Evolutionary conservation across 2,888 invertebrate species (phyloP).

Genomic region (Bibio marci): DNA sequence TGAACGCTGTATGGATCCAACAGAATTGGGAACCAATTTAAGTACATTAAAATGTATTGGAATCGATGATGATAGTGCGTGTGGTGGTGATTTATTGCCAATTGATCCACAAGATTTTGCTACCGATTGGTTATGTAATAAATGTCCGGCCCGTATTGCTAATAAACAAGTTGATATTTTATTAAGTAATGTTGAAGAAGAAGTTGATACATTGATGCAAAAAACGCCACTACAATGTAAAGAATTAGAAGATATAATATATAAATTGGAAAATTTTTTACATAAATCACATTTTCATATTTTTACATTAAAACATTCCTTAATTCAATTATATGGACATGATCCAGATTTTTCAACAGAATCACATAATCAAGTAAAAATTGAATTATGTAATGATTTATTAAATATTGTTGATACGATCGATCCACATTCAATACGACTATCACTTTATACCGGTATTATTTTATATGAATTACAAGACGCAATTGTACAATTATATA

Average conservation of each 20-base stretch:
- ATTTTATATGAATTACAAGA: conserved; percentile 53
- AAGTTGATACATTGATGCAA: conserved; percentile 46
- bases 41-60: conserved; percentile 27
- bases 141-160: conserved; percentile 46
- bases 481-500: conserved; percentile 34
- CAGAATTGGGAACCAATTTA: conserved; percentile 47
- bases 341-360: conserved; percentile 38
- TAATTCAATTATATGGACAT: conserved; percentile 63
- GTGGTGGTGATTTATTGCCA: conserved; percentile 53
- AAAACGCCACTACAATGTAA: conserved; percentile 30
- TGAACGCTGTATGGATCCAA: conserved; percentile 58
- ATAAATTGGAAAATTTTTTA: conserved; percentile 53
- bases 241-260: conserved; percentile 44
- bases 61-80: conserved; percentile 21
- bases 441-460: conserved; percentile 62
- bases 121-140: conserved; percentile 60
- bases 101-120: conserved; percentile 49
- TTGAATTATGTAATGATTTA: conserved; percentile 47
- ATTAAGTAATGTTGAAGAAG: conserved; percentile 29
- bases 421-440: conserved; percentile 55
- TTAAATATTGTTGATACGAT: conserved; percentile 42
- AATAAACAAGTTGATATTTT: conserved; percentile 39
- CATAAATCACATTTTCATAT: conserved; percentile 75
- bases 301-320: conserved; percentile 63
- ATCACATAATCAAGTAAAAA: conserved; percentile 44